Conservation (phyloP, 2,113 vertebrate species). For the Eretmochelys imbricata region DNA sequence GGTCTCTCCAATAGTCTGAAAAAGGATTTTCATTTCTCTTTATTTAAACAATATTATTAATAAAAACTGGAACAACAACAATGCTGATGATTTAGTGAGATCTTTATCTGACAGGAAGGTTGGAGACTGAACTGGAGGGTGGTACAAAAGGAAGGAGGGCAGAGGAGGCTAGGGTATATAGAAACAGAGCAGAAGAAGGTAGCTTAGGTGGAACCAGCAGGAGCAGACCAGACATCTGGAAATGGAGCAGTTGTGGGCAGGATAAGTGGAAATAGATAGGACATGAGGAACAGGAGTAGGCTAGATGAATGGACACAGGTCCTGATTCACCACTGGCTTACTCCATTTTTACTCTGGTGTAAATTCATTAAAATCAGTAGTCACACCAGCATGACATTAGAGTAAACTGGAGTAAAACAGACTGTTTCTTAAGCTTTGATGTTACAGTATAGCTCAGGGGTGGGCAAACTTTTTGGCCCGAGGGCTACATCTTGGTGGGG, state of each 20-base stretch:
- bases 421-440: constrained; percentile 14
- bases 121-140: neutral
- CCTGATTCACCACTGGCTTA: neutral
- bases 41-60: constrained; percentile 1
- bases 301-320: neutral
- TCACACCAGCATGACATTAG: constrained; percentile 22
- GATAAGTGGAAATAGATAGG: neutral
- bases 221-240: neutral
- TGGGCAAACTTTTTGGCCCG: too few relatives aligned
- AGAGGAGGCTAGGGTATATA: neutral
- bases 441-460: neutral
- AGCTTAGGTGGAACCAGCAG: neutral
- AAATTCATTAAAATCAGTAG: neutral
- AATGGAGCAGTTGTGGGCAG: neutral
- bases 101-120: neutral
- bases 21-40: neutral
- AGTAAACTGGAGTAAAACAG: constrained; percentile 36
- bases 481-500: too few relatives aligned
- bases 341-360: neutral
- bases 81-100: neutral
- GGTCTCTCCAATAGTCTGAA: neutral
- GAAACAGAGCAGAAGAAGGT: neutral
- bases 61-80: constrained; percentile 14
- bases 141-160: neutral
- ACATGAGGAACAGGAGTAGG: neutral